Conservation (phyloP, 2,113 vertebrate species). For the Callaeas wilsoni region DNA sequence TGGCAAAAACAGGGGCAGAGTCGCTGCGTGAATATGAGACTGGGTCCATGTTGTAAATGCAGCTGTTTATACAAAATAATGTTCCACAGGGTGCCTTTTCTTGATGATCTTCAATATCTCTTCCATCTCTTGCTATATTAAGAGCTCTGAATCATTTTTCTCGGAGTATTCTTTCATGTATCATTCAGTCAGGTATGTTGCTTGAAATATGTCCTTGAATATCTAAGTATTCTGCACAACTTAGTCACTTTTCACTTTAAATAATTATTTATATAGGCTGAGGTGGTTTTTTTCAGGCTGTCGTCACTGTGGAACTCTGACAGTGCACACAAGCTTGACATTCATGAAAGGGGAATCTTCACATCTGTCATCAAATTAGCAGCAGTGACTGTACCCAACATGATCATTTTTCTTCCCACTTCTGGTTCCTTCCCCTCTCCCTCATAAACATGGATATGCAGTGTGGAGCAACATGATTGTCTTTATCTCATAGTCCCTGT, state of each 20-base stretch:
- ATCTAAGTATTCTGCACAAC: not conserved
- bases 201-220: not conserved
- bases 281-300: accelerated
- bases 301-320: not conserved
- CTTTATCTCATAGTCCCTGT: not conserved
- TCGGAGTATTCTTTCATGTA: not conserved
- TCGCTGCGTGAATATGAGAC: not conserved
- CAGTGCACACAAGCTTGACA: not conserved
- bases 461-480: accelerated
- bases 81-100: not conserved
- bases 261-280: not conserved
- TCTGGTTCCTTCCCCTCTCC: not conserved
- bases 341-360: not conserved
- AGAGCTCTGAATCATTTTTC: not conserved
- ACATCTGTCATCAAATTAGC: not conserved
- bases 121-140: not conserved
- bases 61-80: not conserved
- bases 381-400: not conserved
- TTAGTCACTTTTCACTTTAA: not conserved
- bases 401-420: not conserved
- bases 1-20: not conserved
- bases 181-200: not conserved
- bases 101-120: not conserved
- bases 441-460: not conserved
- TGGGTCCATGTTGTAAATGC: not conserved